phyloP scores from a whole-genome alignment of 2,797 vertebrate genomes.

The Lagodon rhomboides region DNA sequence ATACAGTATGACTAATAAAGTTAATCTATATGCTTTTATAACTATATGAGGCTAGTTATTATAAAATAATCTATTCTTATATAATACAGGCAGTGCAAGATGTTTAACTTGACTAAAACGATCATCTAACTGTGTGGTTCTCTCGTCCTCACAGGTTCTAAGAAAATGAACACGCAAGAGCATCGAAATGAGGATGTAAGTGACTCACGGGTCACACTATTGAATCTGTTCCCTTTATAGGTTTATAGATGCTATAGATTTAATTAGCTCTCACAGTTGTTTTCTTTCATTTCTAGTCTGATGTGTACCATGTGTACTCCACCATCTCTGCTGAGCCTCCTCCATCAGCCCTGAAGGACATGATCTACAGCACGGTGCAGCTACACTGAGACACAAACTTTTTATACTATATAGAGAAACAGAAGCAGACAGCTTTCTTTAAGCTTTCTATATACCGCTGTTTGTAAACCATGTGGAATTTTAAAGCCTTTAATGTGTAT shows the following conservation, averaged over 20 bases:
- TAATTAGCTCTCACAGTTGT: not conserved
- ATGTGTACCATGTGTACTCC: conserved; percentile 48
- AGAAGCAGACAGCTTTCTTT: not conserved
- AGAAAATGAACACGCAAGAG: accelerated
- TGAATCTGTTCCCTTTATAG: not conserved
- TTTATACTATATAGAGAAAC: not conserved
- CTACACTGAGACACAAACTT: not conserved
- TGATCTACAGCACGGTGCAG: conserved; percentile 12
- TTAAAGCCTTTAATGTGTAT: not conserved
- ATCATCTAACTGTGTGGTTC: not conserved
- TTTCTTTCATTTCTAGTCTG: conserved; percentile 33
- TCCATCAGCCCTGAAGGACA: not conserved
- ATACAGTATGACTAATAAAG: not conserved
- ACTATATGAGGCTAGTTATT: not conserved
- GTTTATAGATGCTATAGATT: not conserved
- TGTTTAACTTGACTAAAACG: not conserved
- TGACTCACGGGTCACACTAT: not conserved
- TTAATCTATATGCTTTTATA: too few species aligned
- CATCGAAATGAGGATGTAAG: conserved; percentile 15
- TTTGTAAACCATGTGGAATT: not conserved
- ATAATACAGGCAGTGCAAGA: not conserved
- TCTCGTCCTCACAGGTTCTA: not conserved
- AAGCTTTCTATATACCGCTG: too few species aligned
- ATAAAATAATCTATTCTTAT: not conserved
- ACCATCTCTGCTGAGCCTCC: conserved; percentile 39